Evolutionary conservation across 2,797 vertebrate species (phyloP).

Genomic region (Cuniculus paca): DNA sequence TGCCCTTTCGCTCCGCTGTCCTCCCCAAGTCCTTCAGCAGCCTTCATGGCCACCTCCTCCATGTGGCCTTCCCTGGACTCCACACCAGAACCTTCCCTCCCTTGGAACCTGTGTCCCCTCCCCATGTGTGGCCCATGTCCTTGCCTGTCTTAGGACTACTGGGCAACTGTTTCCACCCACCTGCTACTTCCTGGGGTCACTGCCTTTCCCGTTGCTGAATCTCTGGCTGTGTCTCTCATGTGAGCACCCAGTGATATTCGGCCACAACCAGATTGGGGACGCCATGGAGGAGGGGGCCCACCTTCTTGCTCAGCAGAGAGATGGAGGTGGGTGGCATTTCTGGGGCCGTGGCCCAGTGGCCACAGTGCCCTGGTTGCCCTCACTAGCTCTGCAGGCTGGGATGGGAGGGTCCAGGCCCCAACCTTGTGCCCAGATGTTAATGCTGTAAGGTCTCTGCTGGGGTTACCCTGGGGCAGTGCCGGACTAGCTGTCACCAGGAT

Average conservation of each 20-base stretch:
- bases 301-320: neutral
- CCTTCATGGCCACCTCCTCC: neutral
- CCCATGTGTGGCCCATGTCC: no score
- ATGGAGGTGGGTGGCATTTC: neutral
- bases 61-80: neutral
- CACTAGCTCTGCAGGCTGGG: accelerated
- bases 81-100: neutral
- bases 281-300: neutral
- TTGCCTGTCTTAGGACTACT: neutral
- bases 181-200: neutral
- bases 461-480: accelerated
- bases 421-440: no score
- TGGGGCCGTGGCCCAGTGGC: neutral
- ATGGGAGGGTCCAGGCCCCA: neutral
- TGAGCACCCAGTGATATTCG: neutral
- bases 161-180: neutral
- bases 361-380: no score
- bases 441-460: accelerated
- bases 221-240: neutral
- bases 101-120: neutral
- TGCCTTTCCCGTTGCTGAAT: neutral
- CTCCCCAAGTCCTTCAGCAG: no score
- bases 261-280: neutral
- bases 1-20: neutral
- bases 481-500: neutral